Conservation (phyloP, 2,113 vertebrate genomes). For the Myotis yumanensis region DNA sequence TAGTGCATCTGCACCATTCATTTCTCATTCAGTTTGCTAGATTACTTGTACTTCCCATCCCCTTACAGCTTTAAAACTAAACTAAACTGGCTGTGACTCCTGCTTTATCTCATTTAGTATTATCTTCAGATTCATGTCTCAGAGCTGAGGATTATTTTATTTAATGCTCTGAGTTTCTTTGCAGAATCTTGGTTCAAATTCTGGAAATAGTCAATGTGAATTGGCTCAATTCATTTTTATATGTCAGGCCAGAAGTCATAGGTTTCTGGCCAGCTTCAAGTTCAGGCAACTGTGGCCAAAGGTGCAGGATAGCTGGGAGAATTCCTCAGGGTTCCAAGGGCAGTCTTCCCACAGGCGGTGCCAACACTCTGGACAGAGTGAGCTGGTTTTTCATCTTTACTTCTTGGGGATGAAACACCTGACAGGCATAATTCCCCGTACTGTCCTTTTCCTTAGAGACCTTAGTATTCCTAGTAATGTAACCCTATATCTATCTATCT, state of each 20-base stretch:
- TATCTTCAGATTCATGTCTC: neutral
- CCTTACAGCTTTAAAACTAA: neutral
- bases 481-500: neutral
- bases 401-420: neutral
- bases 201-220: neutral
- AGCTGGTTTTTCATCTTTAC: neutral
- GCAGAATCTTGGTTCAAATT: constrained; percentile 3
- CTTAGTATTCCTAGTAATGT: neutral
- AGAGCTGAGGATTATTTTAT: neutral
- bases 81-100: neutral
- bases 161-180: neutral
- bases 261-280: neutral
- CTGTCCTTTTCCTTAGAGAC: neutral
- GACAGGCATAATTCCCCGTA: neutral
- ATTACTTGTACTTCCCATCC: neutral
- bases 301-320: neutral
- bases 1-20: neutral
- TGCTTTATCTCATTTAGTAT: neutral
- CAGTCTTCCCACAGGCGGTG: too few relatives aligned
- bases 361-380: neutral
- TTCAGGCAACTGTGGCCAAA: neutral
- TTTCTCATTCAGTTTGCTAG: neutral
- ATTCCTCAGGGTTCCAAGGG: neutral
- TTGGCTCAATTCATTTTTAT: neutral
- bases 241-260: neutral